Evolutionary conservation across 2,888 invertebrate species (phyloP), one percentile per base, ranked within the genome.

Genomic region (Euplexia lucipara): DNA sequence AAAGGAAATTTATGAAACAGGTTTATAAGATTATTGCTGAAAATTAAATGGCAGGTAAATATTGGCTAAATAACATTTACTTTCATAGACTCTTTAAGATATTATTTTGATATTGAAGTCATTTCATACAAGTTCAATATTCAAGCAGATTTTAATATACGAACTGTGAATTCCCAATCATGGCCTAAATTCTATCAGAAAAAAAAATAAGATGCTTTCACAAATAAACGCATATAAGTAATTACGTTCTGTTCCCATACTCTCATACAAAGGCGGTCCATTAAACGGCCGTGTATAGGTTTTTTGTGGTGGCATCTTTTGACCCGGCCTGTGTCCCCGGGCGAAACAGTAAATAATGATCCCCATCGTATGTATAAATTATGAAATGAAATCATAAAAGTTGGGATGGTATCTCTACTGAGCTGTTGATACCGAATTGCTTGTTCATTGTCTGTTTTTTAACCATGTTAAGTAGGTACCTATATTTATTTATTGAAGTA

Each of bases 261-360:
- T 78, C 57, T 75, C 64, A 64, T 76, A 86, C 84, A 83, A 84
- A 85, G 63, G 78, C 79, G 61, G 73, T 75, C 83, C 86, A 87
- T 87, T 87, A 88, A 84, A 87, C 85, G 83, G 82, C 84, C 85
- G 78, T 80, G 75, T 82, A 81, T 83, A 76, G 84, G 81, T 89
- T 90, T 88, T 90, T 89, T 90, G 87, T 89, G 83, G 84, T 88
- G 86, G 84, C 89, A 86, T 88, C 88, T 89, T 86, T 87, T 91
- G 89, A 91, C 90, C 90, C 84, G 74, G 75, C 77, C 78, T 80
- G 72, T 88, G 88, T 88, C 91, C 91, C 81, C 88, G 68, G 90
- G 90, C 91, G 70, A 89, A 91, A 90, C 90, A 90, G 91, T 91
- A 91, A 91, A 91, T 91, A 91, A 91, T 91, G 91, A 90, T 88